phyloP scores from a whole-genome alignment of 1,140 invertebrate genomes.

The Panagrolaimus sp. region DNA sequence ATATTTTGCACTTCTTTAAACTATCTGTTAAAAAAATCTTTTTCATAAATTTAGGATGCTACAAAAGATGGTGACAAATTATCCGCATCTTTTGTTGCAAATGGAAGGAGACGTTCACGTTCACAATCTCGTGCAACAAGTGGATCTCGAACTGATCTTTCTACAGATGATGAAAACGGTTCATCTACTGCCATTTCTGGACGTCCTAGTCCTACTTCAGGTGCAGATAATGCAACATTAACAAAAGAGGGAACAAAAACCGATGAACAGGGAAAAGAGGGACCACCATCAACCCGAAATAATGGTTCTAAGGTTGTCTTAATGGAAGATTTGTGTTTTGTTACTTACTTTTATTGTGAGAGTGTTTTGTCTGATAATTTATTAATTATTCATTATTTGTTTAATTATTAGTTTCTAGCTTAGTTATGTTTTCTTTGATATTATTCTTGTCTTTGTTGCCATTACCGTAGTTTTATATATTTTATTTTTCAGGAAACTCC shows the following conservation, averaged over 20 bases:
- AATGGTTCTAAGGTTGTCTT: conserved; percentile 17
- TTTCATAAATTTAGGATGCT: conserved; percentile 1
- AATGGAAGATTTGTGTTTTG: not conserved
- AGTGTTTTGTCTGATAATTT: conserved; percentile 7
- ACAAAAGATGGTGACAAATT: conserved; percentile 3
- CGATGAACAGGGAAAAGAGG: not conserved
- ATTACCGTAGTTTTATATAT: too few relatives aligned
- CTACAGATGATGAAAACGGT: conserved; percentile 31
- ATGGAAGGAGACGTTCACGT: conserved; percentile 13
- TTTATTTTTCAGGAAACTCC: not conserved
- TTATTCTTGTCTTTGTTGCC: not conserved
- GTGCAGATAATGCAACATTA: not conserved
- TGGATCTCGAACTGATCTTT: conserved; percentile 29
- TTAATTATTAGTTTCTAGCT: conserved; percentile 5
- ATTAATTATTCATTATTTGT: conserved; percentile 16
- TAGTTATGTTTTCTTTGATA: too few relatives aligned
- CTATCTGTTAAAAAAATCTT: not conserved
- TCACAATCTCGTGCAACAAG: conserved; percentile 21
- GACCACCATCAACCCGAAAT: not conserved
- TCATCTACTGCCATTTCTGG: not conserved
- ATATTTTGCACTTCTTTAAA: not conserved
- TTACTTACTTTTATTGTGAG: not conserved
- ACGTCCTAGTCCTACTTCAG: not conserved
- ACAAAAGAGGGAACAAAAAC: not conserved
- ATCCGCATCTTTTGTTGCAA: conserved; percentile 1